Evolutionary conservation across 1,140 invertebrate species (phyloP).

Genomic region (Drosophila teissieri): DNA sequence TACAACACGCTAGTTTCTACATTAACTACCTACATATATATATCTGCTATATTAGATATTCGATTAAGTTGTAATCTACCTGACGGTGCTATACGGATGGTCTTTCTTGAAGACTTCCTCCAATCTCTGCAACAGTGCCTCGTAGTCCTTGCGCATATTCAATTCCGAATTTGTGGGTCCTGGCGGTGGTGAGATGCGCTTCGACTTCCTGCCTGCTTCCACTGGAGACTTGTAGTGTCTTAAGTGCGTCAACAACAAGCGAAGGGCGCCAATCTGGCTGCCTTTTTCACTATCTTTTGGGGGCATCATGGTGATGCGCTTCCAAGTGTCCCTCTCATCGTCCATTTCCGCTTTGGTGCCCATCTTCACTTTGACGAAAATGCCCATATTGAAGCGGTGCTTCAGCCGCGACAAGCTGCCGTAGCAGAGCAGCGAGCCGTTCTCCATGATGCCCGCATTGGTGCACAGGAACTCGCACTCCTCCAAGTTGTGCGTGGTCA

Average conservation of each 20-base stretch:
- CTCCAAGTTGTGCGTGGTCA: slow-evolving; percentile 89
- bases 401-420: slow-evolving; percentile 83
- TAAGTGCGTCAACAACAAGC: not conserved
- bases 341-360: slow-evolving; percentile 51
- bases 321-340: not conserved
- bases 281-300: not conserved
- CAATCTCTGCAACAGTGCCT: not conserved
- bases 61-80: not conserved
- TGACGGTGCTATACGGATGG: slow-evolving; percentile 32
- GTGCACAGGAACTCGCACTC: slow-evolving; percentile 92
- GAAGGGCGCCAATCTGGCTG: not conserved
- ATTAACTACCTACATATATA: too few relatives aligned
- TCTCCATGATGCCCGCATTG: slow-evolving; percentile 91
- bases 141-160: not conserved
- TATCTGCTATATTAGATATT: too few relatives aligned
- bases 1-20: not conserved
- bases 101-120: slow-evolving; percentile 11
- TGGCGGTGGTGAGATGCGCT: not conserved
- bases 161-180: not conserved
- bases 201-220: not conserved
- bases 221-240: not conserved
- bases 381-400: slow-evolving; percentile 82
- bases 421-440: slow-evolving; percentile 87
- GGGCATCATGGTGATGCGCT: not conserved
- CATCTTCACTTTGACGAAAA: slow-evolving; percentile 74